Evolutionary conservation across 2,888 invertebrate species (phyloP), one percentile per base, ranked within the genome.

Genomic region (Tenthredo scrophulariae): DNA sequence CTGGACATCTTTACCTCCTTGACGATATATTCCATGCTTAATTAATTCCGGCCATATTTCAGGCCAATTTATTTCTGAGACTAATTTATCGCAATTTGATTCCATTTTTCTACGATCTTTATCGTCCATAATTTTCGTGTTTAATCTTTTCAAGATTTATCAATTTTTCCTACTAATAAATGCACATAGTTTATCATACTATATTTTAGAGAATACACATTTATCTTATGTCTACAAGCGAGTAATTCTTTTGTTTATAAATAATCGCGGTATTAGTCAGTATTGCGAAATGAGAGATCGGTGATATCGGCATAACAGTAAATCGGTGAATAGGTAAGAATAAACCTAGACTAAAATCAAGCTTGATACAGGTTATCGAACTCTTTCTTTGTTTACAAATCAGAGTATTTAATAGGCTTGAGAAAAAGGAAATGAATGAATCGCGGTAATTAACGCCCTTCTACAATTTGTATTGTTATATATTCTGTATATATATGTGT

Each of bases 1-100:
- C 40, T 62, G 13, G 4, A 62, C 40, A 4, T 15, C 13, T 62
- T 43, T 40, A 4, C 22, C 10, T 5, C n/a, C 58, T 1, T 2
- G 10, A 9, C 26, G 18, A 67, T 43, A 83, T 54, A 83, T 67
- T n/a, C 33, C 29, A 15, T 83, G 46, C 1, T 83, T 29, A 13
- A 83, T 26, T 83, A 83, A 33, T 58, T 67, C 46, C 1, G 83
- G 83, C 6, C 26, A 83, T 33, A 83, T 70, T 83, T 70, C 50
- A 18, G 3, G 26, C 83, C 83, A 83, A 46, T 70, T 58, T 67
- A 83, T 83, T 29, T 65, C 50, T 29, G 7, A 1, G 2, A 83
- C 65, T 15, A 83, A 15, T 83, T 46, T 50, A 1, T 22, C 67
- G n/a, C 46, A 67, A 83, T 70, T 67, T 10, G 1, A 18, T 22